Base-by-base conservation (phyloP, 2,113 vertebrate species). In the Semicossyphus pulcher region DNA sequence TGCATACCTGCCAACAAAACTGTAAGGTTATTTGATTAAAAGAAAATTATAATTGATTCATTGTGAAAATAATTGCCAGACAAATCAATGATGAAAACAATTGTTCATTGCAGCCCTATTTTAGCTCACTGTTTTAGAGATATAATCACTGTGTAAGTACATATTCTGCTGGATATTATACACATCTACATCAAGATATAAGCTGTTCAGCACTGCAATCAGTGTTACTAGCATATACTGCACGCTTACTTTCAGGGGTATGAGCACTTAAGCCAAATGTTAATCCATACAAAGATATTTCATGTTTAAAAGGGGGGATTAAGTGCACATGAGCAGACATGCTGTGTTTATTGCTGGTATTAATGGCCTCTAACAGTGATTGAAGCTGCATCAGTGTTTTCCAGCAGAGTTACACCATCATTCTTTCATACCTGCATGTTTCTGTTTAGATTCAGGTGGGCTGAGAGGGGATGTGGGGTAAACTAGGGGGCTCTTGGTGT, bases 1-100 rank as follows among this genome's bases (percentile, higher is more conserved):
- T 25, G 93, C 96, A 14, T 99, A 97, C 83, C 84, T 99, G 56
- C 96, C 97, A 66, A 99, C 97, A 44, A 99, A 99, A 92, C 91
- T 99, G 98, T 99, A 92, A 95, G 97, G 93, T n/a, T n/a, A n/a
- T n/a, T n/a, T n/a, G n/a, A n/a, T n/a, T n/a, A n/a, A n/a, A n/a
- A n/a, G n/a, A n/a, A n/a, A n/a, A n/a, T n/a, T n/a, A n/a, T n/a
- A n/a, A n/a, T n/a, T n/a, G n/a, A n/a, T n/a, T n/a, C n/a, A n/a
- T n/a, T n/a, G n/a, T n/a, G n/a, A n/a, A n/a, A n/a, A n/a, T n/a
- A n/a, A n/a, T n/a, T n/a, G n/a, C n/a, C n/a, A n/a, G n/a, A n/a
- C n/a, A n/a, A n/a, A n/a, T n/a, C n/a, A n/a, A n/a, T n/a, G n/a
- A n/a, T n/a, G n/a, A n/a, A n/a, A n/a, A n/a, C n/a, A n/a, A n/a